Percentiles rank a stretch among this genome's conserved stretches.
These are phyloP conservation scores for Bugula neritina DNA, from an alignment of 2,888 invertebrate genomes.

Conservation along the genomic window DNA sequence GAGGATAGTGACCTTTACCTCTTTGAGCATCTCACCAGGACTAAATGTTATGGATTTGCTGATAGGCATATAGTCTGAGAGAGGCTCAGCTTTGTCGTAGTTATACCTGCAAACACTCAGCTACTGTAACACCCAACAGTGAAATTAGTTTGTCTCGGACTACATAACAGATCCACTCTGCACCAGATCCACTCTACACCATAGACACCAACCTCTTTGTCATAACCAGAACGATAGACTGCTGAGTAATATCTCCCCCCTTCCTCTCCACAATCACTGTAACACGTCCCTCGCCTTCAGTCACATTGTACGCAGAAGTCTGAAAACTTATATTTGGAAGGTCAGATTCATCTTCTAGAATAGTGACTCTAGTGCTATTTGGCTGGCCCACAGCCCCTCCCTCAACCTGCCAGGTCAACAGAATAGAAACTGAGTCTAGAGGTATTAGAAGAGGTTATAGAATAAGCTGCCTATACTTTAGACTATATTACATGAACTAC, in stretches of 20 bases:
- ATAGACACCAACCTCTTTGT: conserved; percentile 10
- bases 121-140: too few relatives aligned
- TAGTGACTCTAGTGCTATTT: conserved; percentile 39
- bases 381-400: conserved; percentile 43
- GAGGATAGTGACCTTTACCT: conserved; percentile 44
- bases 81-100: background rate
- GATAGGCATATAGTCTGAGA: conserved; percentile 47
- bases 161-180: too few relatives aligned
- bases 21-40: conserved; percentile 46
- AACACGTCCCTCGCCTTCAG: conserved; percentile 13
- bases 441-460: too few relatives aligned
- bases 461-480: background rate
- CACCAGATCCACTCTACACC: too few relatives aligned
- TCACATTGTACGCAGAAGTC: background rate
- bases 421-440: too few relatives aligned
- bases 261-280: conserved; percentile 19
- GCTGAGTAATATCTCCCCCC: conserved; percentile 17
- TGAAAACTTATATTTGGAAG: conserved; percentile 43
- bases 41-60: conserved; percentile 46
- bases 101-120: background rate
- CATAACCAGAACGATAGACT: conserved; percentile 1
- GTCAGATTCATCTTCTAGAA: conserved; percentile 46
- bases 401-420: conserved; percentile 29
- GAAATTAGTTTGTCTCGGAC: too few relatives aligned
- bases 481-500: too few relatives aligned